Conservation (phyloP, 2,113 vertebrate genomes). For the Euleptes europaea region DNA sequence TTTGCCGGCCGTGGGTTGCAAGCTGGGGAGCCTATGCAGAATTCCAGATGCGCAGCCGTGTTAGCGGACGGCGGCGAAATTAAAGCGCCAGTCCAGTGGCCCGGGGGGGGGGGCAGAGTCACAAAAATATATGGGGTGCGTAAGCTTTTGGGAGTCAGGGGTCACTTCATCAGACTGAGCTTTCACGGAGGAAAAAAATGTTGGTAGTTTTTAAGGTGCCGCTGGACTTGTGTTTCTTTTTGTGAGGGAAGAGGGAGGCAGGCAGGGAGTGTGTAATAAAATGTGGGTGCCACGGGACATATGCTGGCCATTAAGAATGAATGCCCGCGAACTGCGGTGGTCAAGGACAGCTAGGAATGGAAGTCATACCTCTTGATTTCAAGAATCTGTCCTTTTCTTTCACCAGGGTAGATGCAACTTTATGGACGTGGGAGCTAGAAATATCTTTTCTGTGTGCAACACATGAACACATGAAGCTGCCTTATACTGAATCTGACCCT, state of each 20-base stretch:
- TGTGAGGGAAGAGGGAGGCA: background rate
- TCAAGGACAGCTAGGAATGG: background rate
- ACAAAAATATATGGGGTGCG: no score
- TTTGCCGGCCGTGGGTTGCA: background rate
- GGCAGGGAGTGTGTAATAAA: background rate
- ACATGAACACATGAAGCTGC: no score
- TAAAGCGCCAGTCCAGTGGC: no score
- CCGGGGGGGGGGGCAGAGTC: no score
- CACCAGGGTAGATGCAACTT: background rate
- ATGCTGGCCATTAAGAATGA: background rate
- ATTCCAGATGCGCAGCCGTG: no score
- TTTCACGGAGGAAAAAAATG: background rate
- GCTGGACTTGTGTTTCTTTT: no score
- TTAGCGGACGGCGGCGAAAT: no score
- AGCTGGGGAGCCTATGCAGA: background rate
- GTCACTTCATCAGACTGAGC: no score
- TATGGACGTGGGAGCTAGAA: background rate
- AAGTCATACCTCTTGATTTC: background rate
- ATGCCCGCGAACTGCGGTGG: background rate
- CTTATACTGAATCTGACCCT: no score
- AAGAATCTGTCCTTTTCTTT: background rate
- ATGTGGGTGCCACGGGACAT: background rate
- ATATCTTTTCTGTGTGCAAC: background rate
- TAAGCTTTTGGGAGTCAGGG: no score
- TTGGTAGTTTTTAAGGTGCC: no score